These are phyloP conservation scores for Taenioides sp. DNA, from an alignment of 2,797 vertebrate species.

Conservation along the genomic window DNA sequence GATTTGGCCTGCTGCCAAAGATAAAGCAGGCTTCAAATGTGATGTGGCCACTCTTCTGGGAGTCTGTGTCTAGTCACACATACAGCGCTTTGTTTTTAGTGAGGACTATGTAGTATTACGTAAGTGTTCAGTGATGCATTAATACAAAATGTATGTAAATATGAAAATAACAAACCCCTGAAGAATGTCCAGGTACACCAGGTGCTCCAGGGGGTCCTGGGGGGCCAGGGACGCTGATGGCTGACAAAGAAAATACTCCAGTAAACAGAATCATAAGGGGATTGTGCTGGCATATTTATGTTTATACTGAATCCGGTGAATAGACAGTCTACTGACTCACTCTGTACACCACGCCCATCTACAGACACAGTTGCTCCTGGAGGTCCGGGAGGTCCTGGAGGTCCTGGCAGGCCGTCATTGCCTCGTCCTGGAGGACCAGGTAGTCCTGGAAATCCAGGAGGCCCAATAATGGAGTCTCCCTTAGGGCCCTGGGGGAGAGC, in stretches of 20 bases:
- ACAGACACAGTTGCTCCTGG: conserved; percentile 65
- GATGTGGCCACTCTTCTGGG: neutral
- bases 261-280: conserved; percentile 2
- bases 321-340: conserved; percentile 43
- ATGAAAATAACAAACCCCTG: conserved; percentile 77
- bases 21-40: neutral
- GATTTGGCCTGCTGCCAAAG: neutral
- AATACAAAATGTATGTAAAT: neutral
- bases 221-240: conserved; percentile 86
- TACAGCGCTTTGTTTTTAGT: neutral
- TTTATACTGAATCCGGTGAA: neutral
- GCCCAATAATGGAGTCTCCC: conserved; percentile 83
- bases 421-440: conserved; percentile 79
- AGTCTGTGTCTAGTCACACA: neutral
- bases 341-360: conserved; percentile 71
- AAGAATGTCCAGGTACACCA: conserved; percentile 79
- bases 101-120: no score
- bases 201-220: conserved; percentile 87
- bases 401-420: conserved; percentile 84
- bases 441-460: conserved; percentile 62
- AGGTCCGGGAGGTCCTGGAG: conserved; percentile 83
- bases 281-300: neutral
- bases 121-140: neutral
- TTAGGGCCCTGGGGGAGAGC: conserved; percentile 78
- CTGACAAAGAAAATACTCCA: conserved; percentile 57